Evolutionary conservation across 1,140 invertebrate species (phyloP).

Genomic region (Hyles euphorbiae): DNA sequence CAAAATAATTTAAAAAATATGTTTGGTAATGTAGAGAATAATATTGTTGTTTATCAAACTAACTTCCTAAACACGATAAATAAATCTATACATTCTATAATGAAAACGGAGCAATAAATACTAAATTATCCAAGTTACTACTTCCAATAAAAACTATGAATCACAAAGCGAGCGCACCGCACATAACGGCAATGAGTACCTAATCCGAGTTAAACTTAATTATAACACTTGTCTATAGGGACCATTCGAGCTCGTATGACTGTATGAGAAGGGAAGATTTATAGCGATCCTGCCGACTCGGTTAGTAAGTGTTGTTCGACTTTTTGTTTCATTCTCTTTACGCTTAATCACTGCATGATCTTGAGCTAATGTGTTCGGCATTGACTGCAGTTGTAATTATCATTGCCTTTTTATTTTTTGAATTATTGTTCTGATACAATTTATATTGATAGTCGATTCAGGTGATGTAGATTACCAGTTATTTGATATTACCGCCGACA

Average conservation of each 20-base stretch:
- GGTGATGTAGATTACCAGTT: too few species aligned
- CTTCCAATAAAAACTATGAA: too few species aligned
- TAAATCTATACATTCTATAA: too few species aligned
- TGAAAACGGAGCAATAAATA: too few species aligned
- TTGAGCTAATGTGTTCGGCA: constrained; percentile 50
- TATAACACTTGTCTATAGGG: constrained; percentile 67
- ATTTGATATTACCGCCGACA: too few species aligned
- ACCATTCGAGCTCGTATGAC: constrained; percentile 51
- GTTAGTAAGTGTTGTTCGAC: constrained; percentile 53
- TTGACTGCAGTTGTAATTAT: constrained; percentile 29
- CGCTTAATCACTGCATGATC: constrained; percentile 66
- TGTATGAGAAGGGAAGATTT: constrained; percentile 56
- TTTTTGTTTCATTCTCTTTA: constrained; percentile 61
- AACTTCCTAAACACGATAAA: too few species aligned
- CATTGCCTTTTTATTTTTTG: constrained; percentile 25
- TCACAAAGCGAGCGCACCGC: constrained; percentile 6
- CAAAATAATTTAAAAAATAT: too few species aligned
- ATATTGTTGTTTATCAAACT: too few species aligned
- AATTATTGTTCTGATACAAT: too few species aligned
- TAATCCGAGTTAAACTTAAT: constrained; percentile 59
- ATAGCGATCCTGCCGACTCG: constrained; percentile 59
- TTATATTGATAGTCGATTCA: too few species aligned
- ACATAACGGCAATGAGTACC: constrained; percentile 20
- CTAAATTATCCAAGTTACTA: too few species aligned
- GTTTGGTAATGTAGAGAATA: too few species aligned